Percentiles rank a stretch among this genome's conserved stretches.
Evolutionary conservation across 2,888 invertebrate species (phyloP).

Genomic region (Lepidonotus clava): DNA sequence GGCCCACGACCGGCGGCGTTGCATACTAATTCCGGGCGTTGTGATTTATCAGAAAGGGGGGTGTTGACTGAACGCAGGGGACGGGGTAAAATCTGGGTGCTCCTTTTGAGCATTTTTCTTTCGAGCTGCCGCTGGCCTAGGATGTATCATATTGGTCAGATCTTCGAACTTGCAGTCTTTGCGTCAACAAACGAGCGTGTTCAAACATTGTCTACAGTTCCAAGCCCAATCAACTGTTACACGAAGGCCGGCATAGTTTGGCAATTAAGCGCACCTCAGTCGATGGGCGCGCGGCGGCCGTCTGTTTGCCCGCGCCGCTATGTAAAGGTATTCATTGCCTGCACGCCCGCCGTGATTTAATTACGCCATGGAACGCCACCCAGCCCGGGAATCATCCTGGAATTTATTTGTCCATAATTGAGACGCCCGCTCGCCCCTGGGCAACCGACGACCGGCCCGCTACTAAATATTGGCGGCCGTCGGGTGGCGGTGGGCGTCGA

Average conservation of each 20-base stretch:
- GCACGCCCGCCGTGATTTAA: conserved; percentile 18
- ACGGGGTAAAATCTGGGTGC: too few relatives aligned
- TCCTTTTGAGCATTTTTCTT: too few relatives aligned
- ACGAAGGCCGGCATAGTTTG: neutral
- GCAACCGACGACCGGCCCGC: neutral
- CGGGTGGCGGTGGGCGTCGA: neutral
- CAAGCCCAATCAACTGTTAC: neutral
- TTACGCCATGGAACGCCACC: neutral
- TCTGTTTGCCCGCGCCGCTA: conserved; percentile 2
- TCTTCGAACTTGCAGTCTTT: too few relatives aligned
- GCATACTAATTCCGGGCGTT: neutral
- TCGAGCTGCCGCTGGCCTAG: too few relatives aligned
- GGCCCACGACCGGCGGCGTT: neutral
- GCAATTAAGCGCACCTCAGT: neutral
- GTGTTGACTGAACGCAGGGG: too few relatives aligned
- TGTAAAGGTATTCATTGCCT: conserved; percentile 40
- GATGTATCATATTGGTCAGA: too few relatives aligned
- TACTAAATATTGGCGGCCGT: conserved; percentile 23
- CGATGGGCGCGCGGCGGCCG: neutral
- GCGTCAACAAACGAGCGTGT: too few relatives aligned
- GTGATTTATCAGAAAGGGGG: neutral
- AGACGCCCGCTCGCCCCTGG: neutral
- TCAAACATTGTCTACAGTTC: neutral
- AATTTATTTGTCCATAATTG: conserved; percentile 43
- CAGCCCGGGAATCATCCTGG: neutral